Conservation (phyloP, 2,113 vertebrate species). For the Myrmecobius fasciatus region DNA sequence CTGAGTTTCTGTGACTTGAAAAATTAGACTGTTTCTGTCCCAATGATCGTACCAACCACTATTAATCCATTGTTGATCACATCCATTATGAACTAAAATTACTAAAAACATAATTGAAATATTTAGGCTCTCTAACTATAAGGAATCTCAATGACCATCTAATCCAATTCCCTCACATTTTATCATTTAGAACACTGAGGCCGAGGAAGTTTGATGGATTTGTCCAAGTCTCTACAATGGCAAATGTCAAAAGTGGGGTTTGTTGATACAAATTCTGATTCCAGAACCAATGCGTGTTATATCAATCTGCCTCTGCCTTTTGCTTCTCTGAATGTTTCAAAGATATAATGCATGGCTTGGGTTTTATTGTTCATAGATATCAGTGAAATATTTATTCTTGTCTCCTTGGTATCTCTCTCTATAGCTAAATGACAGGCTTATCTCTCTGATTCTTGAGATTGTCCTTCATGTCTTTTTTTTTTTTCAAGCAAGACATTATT, state of each 20-base stretch:
- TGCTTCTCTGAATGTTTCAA: background rate
- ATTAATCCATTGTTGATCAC: background rate
- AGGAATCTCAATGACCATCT: background rate
- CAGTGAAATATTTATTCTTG: background rate
- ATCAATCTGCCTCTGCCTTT: background rate
- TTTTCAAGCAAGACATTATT: background rate
- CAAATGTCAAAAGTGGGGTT: background rate
- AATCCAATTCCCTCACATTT: background rate
- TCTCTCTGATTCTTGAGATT: background rate
- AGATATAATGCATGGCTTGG: background rate
- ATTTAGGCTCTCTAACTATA: background rate
- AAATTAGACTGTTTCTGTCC: background rate
- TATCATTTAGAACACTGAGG: background rate
- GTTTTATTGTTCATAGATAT: background rate
- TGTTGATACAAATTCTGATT: background rate
- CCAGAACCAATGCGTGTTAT: background rate
- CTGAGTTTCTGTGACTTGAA: background rate
- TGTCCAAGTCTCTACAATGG: background rate
- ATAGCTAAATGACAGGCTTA: background rate
- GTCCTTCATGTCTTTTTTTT: background rate
- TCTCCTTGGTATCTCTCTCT: background rate
- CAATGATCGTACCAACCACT: background rate
- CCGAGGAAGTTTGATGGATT: background rate
- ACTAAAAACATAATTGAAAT: background rate
- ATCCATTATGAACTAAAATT: background rate